phyloP scores from a whole-genome alignment of 2,113 vertebrate genomes.

The Eretmochelys imbricata region DNA sequence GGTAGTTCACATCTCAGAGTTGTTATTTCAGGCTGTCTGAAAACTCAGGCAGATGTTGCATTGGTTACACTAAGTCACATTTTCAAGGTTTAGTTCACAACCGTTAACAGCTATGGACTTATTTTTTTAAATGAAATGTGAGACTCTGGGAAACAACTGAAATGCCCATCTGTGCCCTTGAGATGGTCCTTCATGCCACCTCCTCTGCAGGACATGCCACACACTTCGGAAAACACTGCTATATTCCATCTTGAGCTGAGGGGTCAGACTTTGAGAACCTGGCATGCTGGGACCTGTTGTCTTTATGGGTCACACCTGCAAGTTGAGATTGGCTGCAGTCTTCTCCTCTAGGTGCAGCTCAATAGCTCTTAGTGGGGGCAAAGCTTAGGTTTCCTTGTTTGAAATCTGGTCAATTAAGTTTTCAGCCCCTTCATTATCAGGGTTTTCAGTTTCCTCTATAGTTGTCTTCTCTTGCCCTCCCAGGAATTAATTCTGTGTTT shows the following conservation, averaged over 20 bases:
- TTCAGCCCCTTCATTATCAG: slow-evolving; percentile 54
- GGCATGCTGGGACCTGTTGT: neutral
- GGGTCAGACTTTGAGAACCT: neutral
- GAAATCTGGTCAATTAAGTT: slow-evolving; percentile 65
- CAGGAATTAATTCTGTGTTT: slow-evolving; percentile 63
- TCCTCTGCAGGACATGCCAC: neutral
- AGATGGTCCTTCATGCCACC: neutral
- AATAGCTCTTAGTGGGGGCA: neutral
- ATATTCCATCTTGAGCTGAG: neutral
- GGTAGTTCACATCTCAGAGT: neutral
- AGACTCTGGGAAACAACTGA: neutral
- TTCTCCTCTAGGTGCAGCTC: neutral
- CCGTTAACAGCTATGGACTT: neutral
- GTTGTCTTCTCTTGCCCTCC: slow-evolving; percentile 64
- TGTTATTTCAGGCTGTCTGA: neutral
- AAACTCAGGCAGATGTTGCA: neutral
- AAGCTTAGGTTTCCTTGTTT: slow-evolving; percentile 48
- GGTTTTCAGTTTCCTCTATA: slow-evolving; percentile 72
- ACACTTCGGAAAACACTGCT: neutral
- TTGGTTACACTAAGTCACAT: neutral
- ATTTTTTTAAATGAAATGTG: neutral
- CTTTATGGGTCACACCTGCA: neutral
- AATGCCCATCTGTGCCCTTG: neutral
- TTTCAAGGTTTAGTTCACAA: neutral
- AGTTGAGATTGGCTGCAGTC: neutral